Evolutionary conservation across 30 jellyfish, hydroid and myxozoan genomes (phyloP), one percentile per base, ranked within the genome.

Genomic region (Pelagia noctiluca): DNA sequence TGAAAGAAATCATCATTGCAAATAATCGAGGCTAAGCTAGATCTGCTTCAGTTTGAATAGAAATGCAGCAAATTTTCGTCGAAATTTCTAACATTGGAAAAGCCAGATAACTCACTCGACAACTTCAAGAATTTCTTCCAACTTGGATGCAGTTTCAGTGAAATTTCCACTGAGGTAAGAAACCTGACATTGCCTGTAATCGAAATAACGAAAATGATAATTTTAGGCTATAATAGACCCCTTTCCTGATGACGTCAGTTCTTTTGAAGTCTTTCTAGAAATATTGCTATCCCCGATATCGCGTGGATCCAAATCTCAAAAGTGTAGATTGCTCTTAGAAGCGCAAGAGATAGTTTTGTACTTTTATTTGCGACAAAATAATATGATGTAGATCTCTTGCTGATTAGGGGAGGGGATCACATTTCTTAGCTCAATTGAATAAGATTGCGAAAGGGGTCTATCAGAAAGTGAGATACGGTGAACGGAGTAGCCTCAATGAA

Each of bases 81-180:
- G 16, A 42, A 5, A 5, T 5, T 42, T 42, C 16, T 8, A 42
- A 42, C 8, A 71, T 37, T 8, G 70, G 25, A n/a, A 0, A 22
- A 75, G 21, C 32, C 22, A 47, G 28, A 38, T 13, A 50, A 30
- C 76, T 50, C 34, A 79, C 89, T 37, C 80, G 48, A 66, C 42
- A 0, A 62, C 81, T 4, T 66, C 70, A 21, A 80, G 60, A 66
- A 80, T 28, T 22, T 50, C 29, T n/a, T 80, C 90, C 13, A 80
- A 47, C 21, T 52, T 65, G 7, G 83, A 48, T 13, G 90, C 52
- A 11, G 84, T 66, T 21, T 61, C 34, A 22, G 12, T 3, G 24
- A 42, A 1, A 36, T 80, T 80, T 42, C 90, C 90, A 19, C 50
- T 24, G 64, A 80, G 38, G 21, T 32, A 66, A 1, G 32, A 76